phyloP scores from a whole-genome alignment of 1,140 invertebrate genomes.

The Campoletis sonorensis region DNA sequence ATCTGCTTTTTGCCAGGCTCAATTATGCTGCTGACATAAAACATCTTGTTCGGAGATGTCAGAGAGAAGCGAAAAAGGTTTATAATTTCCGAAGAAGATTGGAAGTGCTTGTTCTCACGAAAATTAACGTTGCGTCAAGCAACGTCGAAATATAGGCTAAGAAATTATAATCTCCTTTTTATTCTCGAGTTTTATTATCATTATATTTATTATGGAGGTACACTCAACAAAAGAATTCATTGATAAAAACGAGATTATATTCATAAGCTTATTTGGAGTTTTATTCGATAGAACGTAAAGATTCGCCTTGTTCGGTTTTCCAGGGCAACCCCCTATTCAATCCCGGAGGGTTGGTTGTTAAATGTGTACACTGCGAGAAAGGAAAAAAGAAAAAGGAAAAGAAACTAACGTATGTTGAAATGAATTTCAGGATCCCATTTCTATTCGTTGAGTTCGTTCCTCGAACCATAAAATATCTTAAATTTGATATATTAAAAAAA shows the following conservation, averaged over 20 bases:
- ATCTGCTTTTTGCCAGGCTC: neutral
- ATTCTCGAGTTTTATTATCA: neutral
- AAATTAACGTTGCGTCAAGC: neutral
- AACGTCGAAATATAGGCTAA: neutral
- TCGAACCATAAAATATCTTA: conserved; percentile 8
- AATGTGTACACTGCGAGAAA: neutral
- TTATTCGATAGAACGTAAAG: neutral
- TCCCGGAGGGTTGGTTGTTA: neutral
- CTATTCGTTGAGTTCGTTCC: conserved; percentile 9
- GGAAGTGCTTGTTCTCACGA: neutral
- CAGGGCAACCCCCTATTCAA: neutral
- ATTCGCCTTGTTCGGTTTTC: neutral
- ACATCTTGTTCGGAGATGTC: neutral
- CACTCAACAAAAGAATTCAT: conserved; percentile 25
- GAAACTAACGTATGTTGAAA: neutral
- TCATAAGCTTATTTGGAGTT: conserved; percentile 25
- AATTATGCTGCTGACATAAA: neutral
- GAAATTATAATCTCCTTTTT: neutral
- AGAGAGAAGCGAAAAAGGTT: too few species aligned
- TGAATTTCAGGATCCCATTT: conserved; percentile 3
- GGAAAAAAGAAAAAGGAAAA: neutral
- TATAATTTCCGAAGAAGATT: neutral
- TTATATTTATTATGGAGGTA: neutral
- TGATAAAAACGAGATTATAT: conserved; percentile 29
- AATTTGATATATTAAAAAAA: too few species aligned